Percentiles rank a stretch among this genome's conserved stretches.
Conservation (phyloP, 2,113 vertebrate species). For the Electrona antarctica region DNA sequence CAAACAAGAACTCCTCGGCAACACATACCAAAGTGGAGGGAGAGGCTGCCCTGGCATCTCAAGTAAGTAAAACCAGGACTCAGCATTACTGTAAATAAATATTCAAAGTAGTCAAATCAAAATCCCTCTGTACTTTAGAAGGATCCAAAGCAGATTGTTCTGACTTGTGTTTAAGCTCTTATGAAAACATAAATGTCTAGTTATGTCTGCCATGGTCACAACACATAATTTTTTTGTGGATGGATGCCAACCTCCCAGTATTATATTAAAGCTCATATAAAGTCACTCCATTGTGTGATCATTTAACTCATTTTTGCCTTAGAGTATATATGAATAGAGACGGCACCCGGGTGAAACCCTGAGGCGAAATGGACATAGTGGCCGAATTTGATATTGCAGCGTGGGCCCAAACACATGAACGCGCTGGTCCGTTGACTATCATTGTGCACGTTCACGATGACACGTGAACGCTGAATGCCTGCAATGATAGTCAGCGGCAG, state of each 20-base stretch:
- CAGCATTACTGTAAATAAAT: slow-evolving; percentile 31
- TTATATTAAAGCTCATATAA: slow-evolving; percentile 9
- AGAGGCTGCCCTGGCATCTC: slow-evolving; percentile 84
- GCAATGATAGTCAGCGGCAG: no score
- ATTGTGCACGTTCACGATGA: no score
- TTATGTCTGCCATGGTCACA: slow-evolving; percentile 1
- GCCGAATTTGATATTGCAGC: no score
- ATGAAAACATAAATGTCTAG: background rate
- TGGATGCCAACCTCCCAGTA: slow-evolving; percentile 5
- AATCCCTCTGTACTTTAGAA: slow-evolving; percentile 22
- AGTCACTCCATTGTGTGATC: slow-evolving; percentile 43
- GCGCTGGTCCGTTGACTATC: no score
- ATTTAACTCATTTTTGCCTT: slow-evolving; percentile 35
- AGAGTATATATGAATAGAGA: no score
- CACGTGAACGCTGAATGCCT: no score
- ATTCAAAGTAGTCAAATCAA: slow-evolving; percentile 12
- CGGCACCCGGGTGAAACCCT: no score
- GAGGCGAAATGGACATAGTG: no score
- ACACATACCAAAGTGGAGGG: slow-evolving; percentile 83
- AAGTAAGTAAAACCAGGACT: slow-evolving; percentile 77
- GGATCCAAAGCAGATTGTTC: background rate
- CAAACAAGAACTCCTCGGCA: slow-evolving; percentile 84
- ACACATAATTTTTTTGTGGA: slow-evolving; percentile 22
- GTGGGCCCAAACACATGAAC: no score
- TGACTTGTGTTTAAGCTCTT: slow-evolving; percentile 3